These are phyloP conservation scores for Kryptopterus vitreolus DNA, from an alignment of 2,797 vertebrate species.

Conservation along the genomic window DNA sequence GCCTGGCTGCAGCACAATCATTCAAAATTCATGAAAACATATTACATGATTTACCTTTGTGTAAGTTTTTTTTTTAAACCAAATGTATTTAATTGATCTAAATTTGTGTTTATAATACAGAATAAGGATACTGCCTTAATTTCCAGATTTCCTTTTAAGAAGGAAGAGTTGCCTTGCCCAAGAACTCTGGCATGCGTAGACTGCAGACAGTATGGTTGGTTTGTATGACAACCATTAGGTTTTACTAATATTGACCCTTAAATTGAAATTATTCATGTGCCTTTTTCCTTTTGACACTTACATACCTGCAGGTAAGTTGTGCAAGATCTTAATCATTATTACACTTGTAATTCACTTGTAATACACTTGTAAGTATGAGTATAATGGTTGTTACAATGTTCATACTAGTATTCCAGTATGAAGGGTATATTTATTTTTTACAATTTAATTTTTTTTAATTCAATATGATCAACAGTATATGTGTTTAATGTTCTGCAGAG, in stretches of 20 bases:
- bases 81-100: slow-evolving; percentile 10
- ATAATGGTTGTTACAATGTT: no score
- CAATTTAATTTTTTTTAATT: slow-evolving; percentile 34
- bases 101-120: slow-evolving; percentile 45
- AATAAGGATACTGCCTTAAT: slow-evolving; percentile 64
- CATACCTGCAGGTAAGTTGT: slow-evolving; percentile 13
- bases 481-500: slow-evolving; percentile 57
- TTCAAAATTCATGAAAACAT: slow-evolving; percentile 20
- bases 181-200: slow-evolving; percentile 7
- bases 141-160: slow-evolving; percentile 50
- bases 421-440: slow-evolving; percentile 15
- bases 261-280: slow-evolving; percentile 68
- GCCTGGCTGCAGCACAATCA: slow-evolving; percentile 30
- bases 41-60: slow-evolving; percentile 28
- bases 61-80: slow-evolving; percentile 13
- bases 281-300: slow-evolving; percentile 59
- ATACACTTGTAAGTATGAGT: no score
- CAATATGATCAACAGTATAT: slow-evolving; percentile 54
- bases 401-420: slow-evolving; percentile 26
- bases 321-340: slow-evolving; percentile 29
- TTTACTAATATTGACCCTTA: slow-evolving; percentile 44
- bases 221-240: slow-evolving; percentile 33
- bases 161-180: slow-evolving; percentile 9
- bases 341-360: no score
- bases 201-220: background rate